These are phyloP conservation scores for Hafferia zeledoni DNA, from an alignment of 2,797 vertebrate genomes.

Conservation along the genomic window DNA sequence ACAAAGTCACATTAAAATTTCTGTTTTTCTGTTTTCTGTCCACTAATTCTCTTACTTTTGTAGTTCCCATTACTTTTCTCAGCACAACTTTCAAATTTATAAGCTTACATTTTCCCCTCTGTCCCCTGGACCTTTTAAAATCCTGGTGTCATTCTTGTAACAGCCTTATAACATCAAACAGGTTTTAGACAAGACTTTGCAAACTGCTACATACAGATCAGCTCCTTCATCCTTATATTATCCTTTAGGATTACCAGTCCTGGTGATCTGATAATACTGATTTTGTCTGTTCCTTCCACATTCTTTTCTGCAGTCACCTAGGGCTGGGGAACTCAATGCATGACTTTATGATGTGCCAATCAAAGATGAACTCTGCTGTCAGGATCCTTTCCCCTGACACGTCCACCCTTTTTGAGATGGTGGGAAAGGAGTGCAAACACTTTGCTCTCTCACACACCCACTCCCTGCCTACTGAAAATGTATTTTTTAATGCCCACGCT, in stretches of 20 bases:
- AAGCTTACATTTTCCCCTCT: background rate
- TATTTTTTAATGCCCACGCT: conserved; percentile 1
- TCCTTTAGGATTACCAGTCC: background rate
- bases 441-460: conserved; percentile 39
- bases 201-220: background rate
- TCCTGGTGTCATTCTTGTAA: background rate
- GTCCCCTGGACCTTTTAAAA: background rate
- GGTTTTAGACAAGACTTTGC: background rate
- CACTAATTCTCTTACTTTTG: background rate
- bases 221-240: background rate
- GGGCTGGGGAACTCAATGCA: background rate
- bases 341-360: background rate
- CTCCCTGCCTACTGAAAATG: conserved; percentile 18
- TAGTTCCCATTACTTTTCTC: background rate
- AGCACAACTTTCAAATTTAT: background rate
- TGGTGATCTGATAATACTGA: background rate
- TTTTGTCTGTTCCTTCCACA: background rate
- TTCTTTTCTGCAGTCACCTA: background rate
- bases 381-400: background rate
- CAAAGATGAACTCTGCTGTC: background rate
- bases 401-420: conserved; percentile 9
- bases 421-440: conserved; percentile 28
- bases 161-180: background rate
- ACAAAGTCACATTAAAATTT: background rate
- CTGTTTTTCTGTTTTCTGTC: background rate